Evolutionary conservation across 2,113 vertebrate species (phyloP).

Genomic region (Ochotona princeps): DNA sequence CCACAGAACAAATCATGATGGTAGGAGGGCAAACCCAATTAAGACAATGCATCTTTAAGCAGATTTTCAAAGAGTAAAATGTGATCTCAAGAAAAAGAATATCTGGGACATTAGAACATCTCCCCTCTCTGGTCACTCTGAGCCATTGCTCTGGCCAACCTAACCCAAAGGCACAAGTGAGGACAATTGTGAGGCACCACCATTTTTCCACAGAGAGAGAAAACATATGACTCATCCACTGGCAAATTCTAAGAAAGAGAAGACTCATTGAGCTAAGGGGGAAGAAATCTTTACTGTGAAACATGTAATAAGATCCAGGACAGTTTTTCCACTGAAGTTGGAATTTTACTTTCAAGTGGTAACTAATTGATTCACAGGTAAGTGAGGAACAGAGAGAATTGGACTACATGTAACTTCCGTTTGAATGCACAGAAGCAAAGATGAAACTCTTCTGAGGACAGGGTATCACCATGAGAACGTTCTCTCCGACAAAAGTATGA

Average conservation of each 20-base stretch:
- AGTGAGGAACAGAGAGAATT: constrained; percentile 29
- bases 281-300: not conserved
- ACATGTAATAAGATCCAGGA: not conserved
- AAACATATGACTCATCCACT: not conserved
- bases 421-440: not conserved
- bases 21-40: not conserved
- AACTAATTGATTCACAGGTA: constrained; percentile 17
- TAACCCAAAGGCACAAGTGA: not conserved
- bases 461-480: not conserved
- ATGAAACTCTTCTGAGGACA: constrained; percentile 3
- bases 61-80: constrained; percentile 57
- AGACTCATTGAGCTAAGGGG: not conserved
- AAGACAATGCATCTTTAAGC: not conserved
- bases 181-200: not conserved
- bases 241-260: constrained; percentile 28
- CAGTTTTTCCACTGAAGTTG: not conserved
- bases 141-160: not conserved
- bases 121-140: not conserved
- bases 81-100: constrained; percentile 34
- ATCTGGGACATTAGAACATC: not conserved
- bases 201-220: not conserved
- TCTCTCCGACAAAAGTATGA: not conserved
- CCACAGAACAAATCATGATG: constrained; percentile 43
- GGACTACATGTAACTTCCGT: constrained; percentile 13
- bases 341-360: constrained; percentile 37